These are phyloP conservation scores for Redunca redunca DNA, from an alignment of 2,113 vertebrate genomes.

Conservation along the genomic window DNA sequence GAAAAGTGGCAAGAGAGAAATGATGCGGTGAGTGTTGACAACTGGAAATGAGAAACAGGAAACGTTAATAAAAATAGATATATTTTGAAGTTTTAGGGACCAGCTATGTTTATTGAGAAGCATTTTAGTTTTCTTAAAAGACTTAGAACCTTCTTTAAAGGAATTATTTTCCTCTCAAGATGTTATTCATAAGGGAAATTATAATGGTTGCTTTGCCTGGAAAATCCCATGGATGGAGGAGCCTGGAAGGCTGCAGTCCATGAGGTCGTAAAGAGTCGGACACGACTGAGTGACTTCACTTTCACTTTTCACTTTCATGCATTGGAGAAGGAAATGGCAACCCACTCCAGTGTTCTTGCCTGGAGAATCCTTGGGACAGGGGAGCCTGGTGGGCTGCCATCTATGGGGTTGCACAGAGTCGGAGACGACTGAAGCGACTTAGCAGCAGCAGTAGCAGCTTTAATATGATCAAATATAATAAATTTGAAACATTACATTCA, in stretches of 20 bases:
- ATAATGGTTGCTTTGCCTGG: neutral
- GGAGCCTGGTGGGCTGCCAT: no score
- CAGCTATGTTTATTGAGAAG: neutral
- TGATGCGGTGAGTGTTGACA: accelerated
- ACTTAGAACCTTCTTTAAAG: neutral
- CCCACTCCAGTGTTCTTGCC: no score
- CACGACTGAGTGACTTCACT: no score
- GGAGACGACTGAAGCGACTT: accelerated
- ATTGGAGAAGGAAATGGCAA: no score
- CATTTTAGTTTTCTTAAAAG: neutral
- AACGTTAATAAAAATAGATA: neutral
- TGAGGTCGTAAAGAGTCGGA: no score
- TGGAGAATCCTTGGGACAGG: no score
- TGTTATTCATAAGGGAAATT: neutral
- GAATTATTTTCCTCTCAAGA: neutral
- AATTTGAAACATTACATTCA: neutral
- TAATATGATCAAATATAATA: neutral
- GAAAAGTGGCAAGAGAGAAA: neutral
- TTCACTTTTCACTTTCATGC: no score
- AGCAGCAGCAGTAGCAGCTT: no score
- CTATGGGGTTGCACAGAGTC: no score
- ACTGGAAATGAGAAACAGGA: neutral
- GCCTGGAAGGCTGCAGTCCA: no score
- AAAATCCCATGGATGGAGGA: no score
- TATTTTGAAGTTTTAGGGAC: neutral